A percentile compares a stretch with the other conserved stretches of the same genome.
These are phyloP conservation scores for Tetramorium bicarinatum DNA, from an alignment of 2,888 invertebrate genomes.

Conservation along the genomic window DNA sequence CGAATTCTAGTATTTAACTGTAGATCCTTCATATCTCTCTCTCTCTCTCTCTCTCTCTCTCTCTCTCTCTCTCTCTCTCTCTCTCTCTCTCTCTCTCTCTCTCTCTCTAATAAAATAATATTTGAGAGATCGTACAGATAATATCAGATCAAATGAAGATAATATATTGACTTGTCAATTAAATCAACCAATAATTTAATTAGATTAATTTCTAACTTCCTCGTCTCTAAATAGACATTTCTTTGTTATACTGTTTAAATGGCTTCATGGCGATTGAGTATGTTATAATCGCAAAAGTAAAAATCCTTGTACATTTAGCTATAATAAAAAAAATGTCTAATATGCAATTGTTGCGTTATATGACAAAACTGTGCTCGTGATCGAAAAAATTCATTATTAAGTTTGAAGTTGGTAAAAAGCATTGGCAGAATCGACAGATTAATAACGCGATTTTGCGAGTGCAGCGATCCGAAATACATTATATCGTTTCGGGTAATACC, in stretches of 20 bases:
- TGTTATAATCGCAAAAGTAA: not conserved
- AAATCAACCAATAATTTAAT: not conserved
- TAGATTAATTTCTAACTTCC: not conserved
- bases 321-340: not conserved
- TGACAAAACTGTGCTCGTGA: not conserved
- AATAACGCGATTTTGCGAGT: constrained; percentile 64
- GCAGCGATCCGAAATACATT: constrained; percentile 37
- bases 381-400: not conserved
- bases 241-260: not conserved
- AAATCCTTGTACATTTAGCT: not conserved
- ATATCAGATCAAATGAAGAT: not conserved
- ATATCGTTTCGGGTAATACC: constrained; percentile 48
- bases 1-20: not conserved
- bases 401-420: not conserved
- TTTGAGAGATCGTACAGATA: not conserved
- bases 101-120: not conserved
- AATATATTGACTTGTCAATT: not conserved
- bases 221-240: not conserved
- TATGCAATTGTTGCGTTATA: not conserved
- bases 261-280: not conserved
- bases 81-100: no score
- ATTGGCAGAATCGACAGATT: not conserved
- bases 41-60: no score
- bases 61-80: no score
- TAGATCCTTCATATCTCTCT: not conserved